Percentiles rank a stretch among this genome's conserved stretches.
These are phyloP conservation scores for Regulus satrapa DNA, from an alignment of 2,113 vertebrate genomes.

Conservation along the genomic window DNA sequence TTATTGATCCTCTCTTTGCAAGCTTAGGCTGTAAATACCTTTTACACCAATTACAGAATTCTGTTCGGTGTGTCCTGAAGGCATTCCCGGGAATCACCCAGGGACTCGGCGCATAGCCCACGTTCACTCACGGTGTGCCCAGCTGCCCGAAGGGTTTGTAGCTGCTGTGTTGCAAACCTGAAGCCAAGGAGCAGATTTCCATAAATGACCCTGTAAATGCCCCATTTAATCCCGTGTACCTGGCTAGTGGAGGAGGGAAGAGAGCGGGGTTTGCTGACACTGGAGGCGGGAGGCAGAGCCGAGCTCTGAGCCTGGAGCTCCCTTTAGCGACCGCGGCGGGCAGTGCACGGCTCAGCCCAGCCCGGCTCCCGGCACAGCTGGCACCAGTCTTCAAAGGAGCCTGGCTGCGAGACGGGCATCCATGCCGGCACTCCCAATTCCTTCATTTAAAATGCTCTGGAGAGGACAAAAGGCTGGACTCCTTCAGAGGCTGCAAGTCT, in stretches of 20 bases:
- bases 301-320: slow-evolving; percentile 56
- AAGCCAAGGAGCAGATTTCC: neutral
- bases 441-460: neutral
- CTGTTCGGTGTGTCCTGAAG: neutral
- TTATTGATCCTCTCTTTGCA: neutral
- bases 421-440: neutral
- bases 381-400: too few relatives aligned
- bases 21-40: neutral
- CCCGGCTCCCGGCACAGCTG: too few relatives aligned
- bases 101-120: neutral
- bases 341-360: neutral
- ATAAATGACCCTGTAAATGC: neutral
- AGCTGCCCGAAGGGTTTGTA: neutral
- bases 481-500: neutral
- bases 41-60: neutral
- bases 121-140: neutral
- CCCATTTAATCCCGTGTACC: neutral
- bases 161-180: neutral
- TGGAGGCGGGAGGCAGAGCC: accelerated
- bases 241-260: neutral
- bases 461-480: neutral
- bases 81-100: neutral
- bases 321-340: slow-evolving; percentile 7
- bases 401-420: neutral
- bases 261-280: neutral